These are phyloP conservation scores for Heterochromis multidens DNA, from an alignment of 2,113 vertebrate genomes.

Conservation along the genomic window DNA sequence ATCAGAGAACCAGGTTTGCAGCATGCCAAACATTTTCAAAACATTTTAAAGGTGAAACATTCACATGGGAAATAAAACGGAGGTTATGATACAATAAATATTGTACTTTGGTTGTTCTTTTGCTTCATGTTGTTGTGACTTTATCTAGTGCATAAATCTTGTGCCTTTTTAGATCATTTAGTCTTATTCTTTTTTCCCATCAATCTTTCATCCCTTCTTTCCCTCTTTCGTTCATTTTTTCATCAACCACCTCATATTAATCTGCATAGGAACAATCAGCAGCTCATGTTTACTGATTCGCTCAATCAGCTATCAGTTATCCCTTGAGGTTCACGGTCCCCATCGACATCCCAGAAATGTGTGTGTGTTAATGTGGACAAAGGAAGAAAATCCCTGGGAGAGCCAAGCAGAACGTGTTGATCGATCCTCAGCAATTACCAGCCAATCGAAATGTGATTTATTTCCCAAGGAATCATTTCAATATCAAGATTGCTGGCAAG, in stretches of 20 bases:
- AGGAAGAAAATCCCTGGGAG: constrained; percentile 71
- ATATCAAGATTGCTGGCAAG: constrained; percentile 83
- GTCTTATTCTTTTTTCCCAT: not conserved
- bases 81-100: constrained; percentile 15
- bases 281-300: constrained; percentile 75
- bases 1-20: constrained; percentile 3
- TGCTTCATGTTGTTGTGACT: not conserved
- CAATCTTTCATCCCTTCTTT: not conserved
- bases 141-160: not conserved
- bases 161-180: not conserved
- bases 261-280: constrained; percentile 70
- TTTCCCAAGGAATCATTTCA: constrained; percentile 98
- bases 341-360: not conserved
- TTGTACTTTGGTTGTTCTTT: constrained; percentile 15
- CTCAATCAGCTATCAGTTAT: constrained; percentile 67
- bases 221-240: not conserved
- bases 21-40: not conserved
- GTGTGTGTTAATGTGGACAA: constrained; percentile 29
- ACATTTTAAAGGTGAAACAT: constrained; percentile 36
- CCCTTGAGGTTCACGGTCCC: constrained; percentile 56
- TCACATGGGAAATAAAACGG: constrained; percentile 16
- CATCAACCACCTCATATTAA: constrained; percentile 36
- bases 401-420: constrained; percentile 71
- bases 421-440: constrained; percentile 99
- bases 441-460: constrained; percentile 99